Percentiles rank a stretch among this genome's conserved stretches.
phyloP scores from a whole-genome alignment of 2,113 vertebrate species.

The Ondatra zibethicus region DNA sequence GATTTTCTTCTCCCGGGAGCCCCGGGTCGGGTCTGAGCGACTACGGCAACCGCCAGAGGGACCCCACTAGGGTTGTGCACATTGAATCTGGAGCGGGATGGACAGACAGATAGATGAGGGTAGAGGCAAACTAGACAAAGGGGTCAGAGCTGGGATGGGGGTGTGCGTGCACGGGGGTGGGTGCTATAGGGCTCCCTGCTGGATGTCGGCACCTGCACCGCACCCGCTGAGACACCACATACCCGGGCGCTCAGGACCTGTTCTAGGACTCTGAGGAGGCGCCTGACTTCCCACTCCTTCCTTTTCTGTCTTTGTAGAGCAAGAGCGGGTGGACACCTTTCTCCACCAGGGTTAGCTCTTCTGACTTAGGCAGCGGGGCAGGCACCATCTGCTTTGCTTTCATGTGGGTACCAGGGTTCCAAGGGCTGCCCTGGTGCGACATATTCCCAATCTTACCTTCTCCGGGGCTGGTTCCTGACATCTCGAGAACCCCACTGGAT shows the following conservation, averaged over 20 bases:
- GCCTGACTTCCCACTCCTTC: background rate
- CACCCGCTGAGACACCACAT: background rate
- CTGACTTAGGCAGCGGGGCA: background rate
- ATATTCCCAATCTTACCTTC: background rate
- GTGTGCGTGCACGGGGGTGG: background rate
- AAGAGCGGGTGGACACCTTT: background rate
- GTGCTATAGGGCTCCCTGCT: background rate
- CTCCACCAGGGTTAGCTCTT: background rate
- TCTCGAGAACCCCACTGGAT: background rate
- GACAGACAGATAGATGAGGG: background rate
- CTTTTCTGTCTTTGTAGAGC: background rate
- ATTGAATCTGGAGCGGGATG: background rate
- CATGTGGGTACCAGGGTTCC: background rate
- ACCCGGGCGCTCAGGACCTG: background rate
- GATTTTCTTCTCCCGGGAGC: constrained; percentile 72
- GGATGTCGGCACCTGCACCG: constrained; percentile 4
- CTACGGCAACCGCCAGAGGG: constrained; percentile 65
- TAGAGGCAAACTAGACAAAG: constrained; percentile 38
- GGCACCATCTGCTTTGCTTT: constrained; percentile 18
- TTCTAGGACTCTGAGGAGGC: background rate
- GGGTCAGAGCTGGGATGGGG: background rate
- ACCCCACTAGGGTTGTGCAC: background rate
- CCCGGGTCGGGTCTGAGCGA: constrained; percentile 29
- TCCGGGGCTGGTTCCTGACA: background rate
- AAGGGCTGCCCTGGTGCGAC: background rate